phyloP scores from a whole-genome alignment of 2,797 vertebrate genomes.

The Periparus ater region DNA sequence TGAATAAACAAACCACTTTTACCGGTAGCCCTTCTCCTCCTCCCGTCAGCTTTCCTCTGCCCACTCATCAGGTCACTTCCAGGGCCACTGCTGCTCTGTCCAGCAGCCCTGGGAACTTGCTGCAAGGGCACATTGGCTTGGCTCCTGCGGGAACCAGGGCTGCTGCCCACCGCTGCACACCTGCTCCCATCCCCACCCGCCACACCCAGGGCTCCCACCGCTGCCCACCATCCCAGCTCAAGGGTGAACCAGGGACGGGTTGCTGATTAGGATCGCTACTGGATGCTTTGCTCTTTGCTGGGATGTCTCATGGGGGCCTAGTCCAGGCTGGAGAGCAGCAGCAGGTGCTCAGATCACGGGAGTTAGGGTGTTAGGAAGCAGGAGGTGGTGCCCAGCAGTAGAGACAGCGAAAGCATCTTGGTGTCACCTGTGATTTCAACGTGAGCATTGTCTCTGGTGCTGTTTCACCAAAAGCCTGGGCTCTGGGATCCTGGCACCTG shows the following conservation, averaged over 20 bases:
- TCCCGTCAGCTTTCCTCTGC: neutral
- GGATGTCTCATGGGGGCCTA: neutral
- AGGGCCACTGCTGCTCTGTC: accelerated
- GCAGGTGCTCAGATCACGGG: neutral
- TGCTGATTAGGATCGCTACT: accelerated
- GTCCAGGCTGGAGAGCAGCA: neutral
- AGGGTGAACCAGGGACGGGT: accelerated
- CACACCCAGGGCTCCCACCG: neutral
- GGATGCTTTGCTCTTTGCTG: neutral
- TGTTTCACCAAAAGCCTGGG: neutral
- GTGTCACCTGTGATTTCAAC: neutral
- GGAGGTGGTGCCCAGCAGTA: neutral
- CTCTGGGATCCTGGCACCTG: neutral
- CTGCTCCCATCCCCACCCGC: neutral
- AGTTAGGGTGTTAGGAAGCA: neutral
- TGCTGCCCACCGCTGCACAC: neutral
- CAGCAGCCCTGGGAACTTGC: neutral
- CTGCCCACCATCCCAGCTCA: accelerated
- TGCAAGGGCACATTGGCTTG: accelerated
- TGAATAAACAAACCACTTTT: slow-evolving; percentile 8
- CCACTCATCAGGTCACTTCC: neutral
- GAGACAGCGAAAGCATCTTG: neutral
- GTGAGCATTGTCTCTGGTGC: neutral
- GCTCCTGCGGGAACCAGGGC: neutral
- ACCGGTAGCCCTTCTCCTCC: neutral